Evolutionary conservation across 2,888 invertebrate genomes (phyloP).

Genomic region (Morpho achilles): DNA sequence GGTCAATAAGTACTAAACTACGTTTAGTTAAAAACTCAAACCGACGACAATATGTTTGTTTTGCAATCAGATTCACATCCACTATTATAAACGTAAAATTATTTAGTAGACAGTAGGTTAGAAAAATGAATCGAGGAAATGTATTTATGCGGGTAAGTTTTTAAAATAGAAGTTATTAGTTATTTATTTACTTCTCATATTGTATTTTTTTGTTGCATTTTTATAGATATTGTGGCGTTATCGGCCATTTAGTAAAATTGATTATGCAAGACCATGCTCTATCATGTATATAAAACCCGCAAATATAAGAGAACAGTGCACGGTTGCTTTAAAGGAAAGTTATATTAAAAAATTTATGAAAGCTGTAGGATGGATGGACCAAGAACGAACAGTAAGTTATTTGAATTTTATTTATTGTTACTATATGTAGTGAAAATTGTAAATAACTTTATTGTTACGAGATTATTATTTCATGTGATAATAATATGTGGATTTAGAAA

Average conservation of each 20-base stretch:
- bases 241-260: constrained; percentile 25
- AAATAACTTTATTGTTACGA: neutral
- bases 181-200: neutral
- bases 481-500: too few species aligned
- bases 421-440: neutral
- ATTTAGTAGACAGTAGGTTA: neutral
- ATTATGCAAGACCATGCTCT: constrained; percentile 42
- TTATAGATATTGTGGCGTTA: constrained; percentile 26
- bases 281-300: constrained; percentile 17
- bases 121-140: constrained; percentile 20
- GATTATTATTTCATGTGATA: neutral
- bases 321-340: constrained; percentile 60
- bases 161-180: neutral
- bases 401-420: neutral
- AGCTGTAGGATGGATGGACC: constrained; percentile 80
- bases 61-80: too few species aligned
- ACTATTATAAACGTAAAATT: too few species aligned
- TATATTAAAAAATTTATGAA: constrained; percentile 80
- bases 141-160: constrained; percentile 19
- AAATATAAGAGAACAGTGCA: constrained; percentile 43
- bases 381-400: constrained; percentile 72
- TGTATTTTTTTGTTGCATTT: neutral
- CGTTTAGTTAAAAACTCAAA: too few species aligned
- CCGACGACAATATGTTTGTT: too few species aligned
- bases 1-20: too few species aligned